Conservation (phyloP, 2,888 invertebrate genomes). For the Tuta absoluta region DNA sequence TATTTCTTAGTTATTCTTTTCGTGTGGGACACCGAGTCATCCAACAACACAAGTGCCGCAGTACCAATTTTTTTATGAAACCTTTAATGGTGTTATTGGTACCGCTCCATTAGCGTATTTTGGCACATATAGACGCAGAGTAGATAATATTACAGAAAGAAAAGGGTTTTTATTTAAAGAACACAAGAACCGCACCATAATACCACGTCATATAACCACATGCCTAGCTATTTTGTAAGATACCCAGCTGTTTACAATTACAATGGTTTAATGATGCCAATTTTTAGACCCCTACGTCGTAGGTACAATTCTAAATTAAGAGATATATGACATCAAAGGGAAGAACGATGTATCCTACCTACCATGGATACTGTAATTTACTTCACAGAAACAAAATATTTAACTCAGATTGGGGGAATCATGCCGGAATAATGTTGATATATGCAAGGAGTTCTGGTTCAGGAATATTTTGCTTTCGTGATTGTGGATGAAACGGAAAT, state of each 20-base stretch:
- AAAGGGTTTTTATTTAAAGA: too few relatives aligned
- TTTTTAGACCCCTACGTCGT: slow-evolving; percentile 5
- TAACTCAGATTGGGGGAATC: slow-evolving; percentile 25
- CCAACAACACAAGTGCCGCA: too few relatives aligned
- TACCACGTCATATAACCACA: too few relatives aligned
- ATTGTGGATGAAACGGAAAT: not conserved
- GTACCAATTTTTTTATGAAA: too few relatives aligned
- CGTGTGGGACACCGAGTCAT: too few relatives aligned
- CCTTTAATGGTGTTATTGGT: too few relatives aligned
- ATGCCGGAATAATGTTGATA: slow-evolving; percentile 6
- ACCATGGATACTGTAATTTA: slow-evolving; percentile 24
- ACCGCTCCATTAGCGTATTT: too few relatives aligned
- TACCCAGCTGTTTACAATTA: slow-evolving; percentile 50
- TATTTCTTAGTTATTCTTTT: too few relatives aligned
- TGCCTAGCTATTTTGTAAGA: not conserved
- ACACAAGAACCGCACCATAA: too few relatives aligned
- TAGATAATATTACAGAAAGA: too few relatives aligned
- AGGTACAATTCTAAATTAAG: slow-evolving; percentile 15
- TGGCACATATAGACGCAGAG: too few relatives aligned
- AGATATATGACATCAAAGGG: slow-evolving; percentile 22
- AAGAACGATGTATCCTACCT: slow-evolving; percentile 9
- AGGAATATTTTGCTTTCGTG: slow-evolving; percentile 36
- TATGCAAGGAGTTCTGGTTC: slow-evolving; percentile 15
- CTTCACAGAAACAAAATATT: slow-evolving; percentile 24
- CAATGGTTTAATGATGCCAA: slow-evolving; percentile 9